Conservation (phyloP, 2,113 vertebrate genomes). For the Prinia subflava region DNA sequence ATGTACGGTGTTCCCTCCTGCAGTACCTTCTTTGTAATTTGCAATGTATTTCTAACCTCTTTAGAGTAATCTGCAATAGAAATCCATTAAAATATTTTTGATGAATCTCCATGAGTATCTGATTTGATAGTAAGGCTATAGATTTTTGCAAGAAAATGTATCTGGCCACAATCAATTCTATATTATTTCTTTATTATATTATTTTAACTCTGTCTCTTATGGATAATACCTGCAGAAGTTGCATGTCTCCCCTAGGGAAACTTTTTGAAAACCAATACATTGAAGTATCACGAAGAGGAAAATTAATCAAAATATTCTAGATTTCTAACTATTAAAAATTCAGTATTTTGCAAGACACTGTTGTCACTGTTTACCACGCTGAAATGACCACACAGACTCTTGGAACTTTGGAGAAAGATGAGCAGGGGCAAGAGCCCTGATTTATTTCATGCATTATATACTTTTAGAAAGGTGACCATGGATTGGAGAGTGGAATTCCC, state of each 20-base stretch:
- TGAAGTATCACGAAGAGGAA: neutral
- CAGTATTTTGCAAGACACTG: neutral
- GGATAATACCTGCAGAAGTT: neutral
- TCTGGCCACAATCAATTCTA: neutral
- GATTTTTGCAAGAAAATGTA: neutral
- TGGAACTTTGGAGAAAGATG: no score
- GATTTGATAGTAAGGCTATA: neutral
- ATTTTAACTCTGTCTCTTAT: neutral
- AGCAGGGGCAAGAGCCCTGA: no score
- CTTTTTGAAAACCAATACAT: neutral
- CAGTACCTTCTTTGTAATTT: neutral
- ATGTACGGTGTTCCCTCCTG: neutral
- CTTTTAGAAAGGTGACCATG: no score
- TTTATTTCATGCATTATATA: no score
- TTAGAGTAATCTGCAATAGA: neutral
- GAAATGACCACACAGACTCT: no score
- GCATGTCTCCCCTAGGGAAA: neutral
- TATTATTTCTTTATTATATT: neutral
- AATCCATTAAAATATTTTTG: conserved; percentile 4
- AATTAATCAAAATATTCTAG: neutral
- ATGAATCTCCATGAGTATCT: neutral
- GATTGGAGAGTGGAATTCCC: no score
- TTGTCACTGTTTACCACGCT: no score
- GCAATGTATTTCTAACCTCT: neutral
- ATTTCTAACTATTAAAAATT: neutral